Conservation (phyloP, 2,113 vertebrate species). For the Melozone crissalis region DNA sequence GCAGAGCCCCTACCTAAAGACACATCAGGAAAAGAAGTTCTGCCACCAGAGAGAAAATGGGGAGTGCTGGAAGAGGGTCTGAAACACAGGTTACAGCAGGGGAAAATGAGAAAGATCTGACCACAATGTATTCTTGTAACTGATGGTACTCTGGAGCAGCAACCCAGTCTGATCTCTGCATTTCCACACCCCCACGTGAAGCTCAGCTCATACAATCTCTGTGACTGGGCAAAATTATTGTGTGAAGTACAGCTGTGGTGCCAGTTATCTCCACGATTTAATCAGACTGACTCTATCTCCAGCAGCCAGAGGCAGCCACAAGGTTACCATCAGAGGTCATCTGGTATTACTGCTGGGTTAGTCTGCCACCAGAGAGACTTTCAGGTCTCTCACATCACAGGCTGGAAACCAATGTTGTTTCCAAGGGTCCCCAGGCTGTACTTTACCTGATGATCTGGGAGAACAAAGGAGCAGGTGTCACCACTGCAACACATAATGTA, state of each 20-base stretch:
- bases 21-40: not conserved
- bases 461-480: not conserved
- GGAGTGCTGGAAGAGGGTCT: not conserved
- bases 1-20: not conserved
- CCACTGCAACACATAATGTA: not conserved
- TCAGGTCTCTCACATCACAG: not conserved
- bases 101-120: not conserved
- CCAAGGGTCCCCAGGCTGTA: not conserved
- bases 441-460: not conserved
- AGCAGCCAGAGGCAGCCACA: not conserved
- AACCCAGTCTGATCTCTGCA: not conserved
- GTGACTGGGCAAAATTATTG: not conserved
- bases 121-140: not conserved
- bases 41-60: not conserved
- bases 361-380: not conserved
- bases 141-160: not conserved
- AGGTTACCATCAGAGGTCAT: not conserved
- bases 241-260: not conserved
- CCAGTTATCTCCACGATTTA: not conserved
- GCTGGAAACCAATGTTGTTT: not conserved
- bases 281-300: not conserved
- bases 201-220: not conserved
- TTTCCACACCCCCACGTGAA: fast-evolving
- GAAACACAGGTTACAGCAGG: fast-evolving
- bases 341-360: not conserved